Percentiles rank a stretch among this genome's conserved stretches.
Conservation (phyloP, 2,888 invertebrate species). For the Melieria omissa region DNA sequence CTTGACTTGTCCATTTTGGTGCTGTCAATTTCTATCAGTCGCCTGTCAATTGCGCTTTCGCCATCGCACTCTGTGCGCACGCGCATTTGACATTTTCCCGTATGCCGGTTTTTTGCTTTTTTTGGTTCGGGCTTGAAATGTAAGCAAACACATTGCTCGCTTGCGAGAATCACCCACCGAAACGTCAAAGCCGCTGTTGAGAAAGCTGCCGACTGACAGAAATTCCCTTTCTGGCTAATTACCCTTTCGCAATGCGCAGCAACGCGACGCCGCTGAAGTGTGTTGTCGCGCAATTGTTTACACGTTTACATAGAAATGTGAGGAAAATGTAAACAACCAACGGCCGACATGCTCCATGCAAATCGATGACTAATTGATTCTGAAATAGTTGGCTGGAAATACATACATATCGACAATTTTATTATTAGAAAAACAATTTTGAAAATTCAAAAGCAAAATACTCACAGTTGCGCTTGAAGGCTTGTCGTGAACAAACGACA, state of each 20-base stretch:
- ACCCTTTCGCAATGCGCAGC: conserved; percentile 49
- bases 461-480: no score
- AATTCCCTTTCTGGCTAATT: conserved; percentile 50
- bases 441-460: no score
- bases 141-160: not conserved
- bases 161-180: conserved; percentile 27
- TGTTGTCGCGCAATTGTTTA: conserved; percentile 45
- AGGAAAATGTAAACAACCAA: conserved; percentile 52
- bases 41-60: conserved; percentile 50
- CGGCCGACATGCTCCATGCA: conserved; percentile 39
- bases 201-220: not conserved
- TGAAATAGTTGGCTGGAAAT: not conserved
- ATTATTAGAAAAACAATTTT: no score
- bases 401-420: no score
- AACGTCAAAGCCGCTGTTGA: not conserved
- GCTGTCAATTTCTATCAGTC: conserved; percentile 60
- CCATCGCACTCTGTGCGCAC: not conserved
- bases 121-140: no score
- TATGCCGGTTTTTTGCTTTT: not conserved
- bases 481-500: no score
- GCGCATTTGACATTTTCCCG: not conserved
- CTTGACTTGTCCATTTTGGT: conserved; percentile 47
- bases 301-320: conserved; percentile 51
- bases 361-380: conserved; percentile 48
- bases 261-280: conserved; percentile 25